phyloP scores from a whole-genome alignment of 2,113 vertebrate genomes.

The Saguinus imperator region DNA sequence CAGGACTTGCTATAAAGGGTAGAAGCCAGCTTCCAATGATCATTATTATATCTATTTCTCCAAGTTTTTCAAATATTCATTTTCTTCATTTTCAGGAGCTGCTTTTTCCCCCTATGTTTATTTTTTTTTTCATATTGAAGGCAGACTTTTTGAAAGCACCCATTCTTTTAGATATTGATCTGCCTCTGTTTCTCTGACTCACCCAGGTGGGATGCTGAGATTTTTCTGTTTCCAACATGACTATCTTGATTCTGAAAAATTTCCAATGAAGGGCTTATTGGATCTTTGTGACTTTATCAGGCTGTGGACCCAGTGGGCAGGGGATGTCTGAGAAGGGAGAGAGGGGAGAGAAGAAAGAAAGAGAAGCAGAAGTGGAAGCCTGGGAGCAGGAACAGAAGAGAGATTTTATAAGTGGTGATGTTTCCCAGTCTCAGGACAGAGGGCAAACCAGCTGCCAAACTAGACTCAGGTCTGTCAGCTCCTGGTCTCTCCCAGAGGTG shows the following conservation, averaged over 20 bases:
- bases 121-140: conserved; percentile 2
- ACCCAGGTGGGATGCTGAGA: neutral
- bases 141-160: neutral
- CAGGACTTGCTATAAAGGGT: conserved; percentile 54
- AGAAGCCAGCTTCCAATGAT: conserved; percentile 56
- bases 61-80: conserved; percentile 51
- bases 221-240: neutral
- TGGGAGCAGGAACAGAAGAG: neutral
- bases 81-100: neutral
- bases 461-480: neutral
- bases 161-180: conserved; percentile 1
- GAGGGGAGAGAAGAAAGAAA: neutral
- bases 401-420: neutral
- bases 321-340: neutral
- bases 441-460: neutral
- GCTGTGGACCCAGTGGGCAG: neutral
- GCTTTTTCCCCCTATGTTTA: neutral
- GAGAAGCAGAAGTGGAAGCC: neutral
- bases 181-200: neutral
- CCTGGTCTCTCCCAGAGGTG: neutral
- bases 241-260: neutral
- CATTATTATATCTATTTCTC: conserved; percentile 65
- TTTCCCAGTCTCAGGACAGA: neutral
- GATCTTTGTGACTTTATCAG: neutral
- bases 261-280: neutral